Evolutionary conservation across 2,797 vertebrate genomes (phyloP).

Genomic region (Benthosema pterotum): DNA sequence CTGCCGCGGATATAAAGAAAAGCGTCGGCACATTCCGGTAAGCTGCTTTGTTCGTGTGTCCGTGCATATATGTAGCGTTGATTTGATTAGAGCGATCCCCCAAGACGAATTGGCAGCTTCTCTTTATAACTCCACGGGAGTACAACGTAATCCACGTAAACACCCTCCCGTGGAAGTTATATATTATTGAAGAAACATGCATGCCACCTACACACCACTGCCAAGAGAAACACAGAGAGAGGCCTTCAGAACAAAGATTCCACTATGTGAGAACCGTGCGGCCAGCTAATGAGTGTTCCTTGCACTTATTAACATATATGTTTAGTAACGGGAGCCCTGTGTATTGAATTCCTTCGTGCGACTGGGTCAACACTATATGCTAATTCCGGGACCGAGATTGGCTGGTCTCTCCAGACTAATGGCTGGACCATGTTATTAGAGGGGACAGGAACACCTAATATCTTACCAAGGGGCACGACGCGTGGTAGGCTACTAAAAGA

Average conservation of each 20-base stretch:
- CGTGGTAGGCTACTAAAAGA: conserved; percentile 51
- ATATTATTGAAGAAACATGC: conserved; percentile 70
- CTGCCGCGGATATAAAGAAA: no score
- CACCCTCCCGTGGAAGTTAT: no score
- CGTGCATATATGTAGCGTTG: no score
- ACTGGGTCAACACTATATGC: conserved; percentile 80
- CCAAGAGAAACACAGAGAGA: conserved; percentile 73
- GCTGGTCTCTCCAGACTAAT: conserved; percentile 57
- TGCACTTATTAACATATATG: conserved; percentile 81
- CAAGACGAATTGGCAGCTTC: no score
- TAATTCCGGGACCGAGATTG: conserved; percentile 73
- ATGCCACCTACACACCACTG: conserved; percentile 58
- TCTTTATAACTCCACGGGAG: no score
- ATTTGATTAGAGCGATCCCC: no score
- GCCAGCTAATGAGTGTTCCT: conserved; percentile 77
- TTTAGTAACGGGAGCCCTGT: conserved; percentile 76
- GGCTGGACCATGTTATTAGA: conserved; percentile 73
- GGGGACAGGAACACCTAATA: conserved; percentile 77
- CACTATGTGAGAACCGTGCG: conserved; percentile 62
- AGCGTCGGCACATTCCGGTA: no score
- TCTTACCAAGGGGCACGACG: conserved; percentile 54
- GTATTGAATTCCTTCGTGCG: conserved; percentile 74
- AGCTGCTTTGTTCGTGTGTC: no score
- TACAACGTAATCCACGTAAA: no score
- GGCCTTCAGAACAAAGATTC: conserved; percentile 75